These are phyloP conservation scores for Pipra filicauda DNA, from an alignment of 2,113 vertebrate genomes.

Conservation along the genomic window DNA sequence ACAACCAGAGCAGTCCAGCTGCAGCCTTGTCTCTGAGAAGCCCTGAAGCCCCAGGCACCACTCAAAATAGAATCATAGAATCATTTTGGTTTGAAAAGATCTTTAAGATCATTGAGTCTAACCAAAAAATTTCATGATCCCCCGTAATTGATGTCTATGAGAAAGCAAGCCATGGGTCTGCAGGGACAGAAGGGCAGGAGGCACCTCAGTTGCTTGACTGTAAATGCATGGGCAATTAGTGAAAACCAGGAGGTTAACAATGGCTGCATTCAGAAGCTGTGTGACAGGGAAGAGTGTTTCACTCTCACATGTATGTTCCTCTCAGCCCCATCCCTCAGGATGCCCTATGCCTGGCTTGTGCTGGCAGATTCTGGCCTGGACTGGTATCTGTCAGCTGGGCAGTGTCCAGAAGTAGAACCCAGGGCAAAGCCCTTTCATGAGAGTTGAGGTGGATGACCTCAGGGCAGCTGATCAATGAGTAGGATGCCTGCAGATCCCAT, in stretches of 20 bases:
- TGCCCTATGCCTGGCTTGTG: background rate
- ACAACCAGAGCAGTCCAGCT: background rate
- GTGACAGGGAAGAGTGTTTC: background rate
- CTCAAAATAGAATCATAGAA: background rate
- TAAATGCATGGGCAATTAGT: background rate
- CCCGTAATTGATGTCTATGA: background rate
- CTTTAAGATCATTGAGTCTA: background rate
- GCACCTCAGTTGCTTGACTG: background rate
- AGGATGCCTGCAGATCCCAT: background rate
- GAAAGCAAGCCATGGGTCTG: background rate
- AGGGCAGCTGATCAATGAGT: conserved; percentile 20
- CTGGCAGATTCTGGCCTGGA: background rate
- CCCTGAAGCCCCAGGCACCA: background rate
- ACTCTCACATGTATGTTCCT: background rate
- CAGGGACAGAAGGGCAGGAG: background rate
- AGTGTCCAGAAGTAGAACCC: background rate
- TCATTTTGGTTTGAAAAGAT: background rate
- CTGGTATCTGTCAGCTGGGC: background rate
- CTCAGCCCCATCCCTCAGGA: background rate
- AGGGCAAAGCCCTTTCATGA: background rate
- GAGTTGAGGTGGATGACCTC: background rate
- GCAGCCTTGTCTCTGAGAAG: background rate
- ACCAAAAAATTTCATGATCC: background rate
- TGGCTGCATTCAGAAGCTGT: background rate
- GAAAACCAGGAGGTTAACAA: background rate